phyloP scores from a whole-genome alignment of 2,797 vertebrate genomes.

The Falco rusticolus region DNA sequence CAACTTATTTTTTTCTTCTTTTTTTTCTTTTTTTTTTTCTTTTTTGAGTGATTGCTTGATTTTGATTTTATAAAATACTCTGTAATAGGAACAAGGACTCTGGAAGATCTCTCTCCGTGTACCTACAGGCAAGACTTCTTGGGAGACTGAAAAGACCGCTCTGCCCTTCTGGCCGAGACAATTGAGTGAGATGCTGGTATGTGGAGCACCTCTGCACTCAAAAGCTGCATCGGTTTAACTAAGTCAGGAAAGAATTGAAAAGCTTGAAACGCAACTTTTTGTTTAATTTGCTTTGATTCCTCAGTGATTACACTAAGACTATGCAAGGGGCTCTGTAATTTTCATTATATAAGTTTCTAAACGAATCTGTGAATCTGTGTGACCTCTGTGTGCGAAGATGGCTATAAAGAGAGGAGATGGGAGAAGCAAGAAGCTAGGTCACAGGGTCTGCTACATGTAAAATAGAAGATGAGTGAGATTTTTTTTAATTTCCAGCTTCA shows the following conservation, averaged over 20 bases:
- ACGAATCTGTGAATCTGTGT: background rate
- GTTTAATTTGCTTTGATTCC: background rate
- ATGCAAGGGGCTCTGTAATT: background rate
- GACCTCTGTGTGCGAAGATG: background rate
- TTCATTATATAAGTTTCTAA: background rate
- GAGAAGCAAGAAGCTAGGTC: background rate
- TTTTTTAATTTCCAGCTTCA: background rate
- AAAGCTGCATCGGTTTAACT: background rate
- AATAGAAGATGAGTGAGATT: background rate
- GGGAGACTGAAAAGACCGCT: background rate
- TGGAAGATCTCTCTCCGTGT: background rate
- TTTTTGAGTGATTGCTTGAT: background rate
- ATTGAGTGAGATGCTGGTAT: background rate
- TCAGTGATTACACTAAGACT: background rate
- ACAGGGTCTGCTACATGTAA: background rate
- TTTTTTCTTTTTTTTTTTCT: background rate
- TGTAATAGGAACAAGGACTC: background rate
- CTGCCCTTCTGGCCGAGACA: background rate
- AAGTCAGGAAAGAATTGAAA: background rate
- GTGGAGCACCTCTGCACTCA: background rate
- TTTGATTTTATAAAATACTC: background rate
- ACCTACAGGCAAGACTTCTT: background rate
- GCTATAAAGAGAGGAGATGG: background rate
- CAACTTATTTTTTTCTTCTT: background rate
- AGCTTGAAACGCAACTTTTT: background rate